phyloP scores from a whole-genome alignment of 2,888 invertebrate genomes.

The Hypselothyrea guttata region DNA sequence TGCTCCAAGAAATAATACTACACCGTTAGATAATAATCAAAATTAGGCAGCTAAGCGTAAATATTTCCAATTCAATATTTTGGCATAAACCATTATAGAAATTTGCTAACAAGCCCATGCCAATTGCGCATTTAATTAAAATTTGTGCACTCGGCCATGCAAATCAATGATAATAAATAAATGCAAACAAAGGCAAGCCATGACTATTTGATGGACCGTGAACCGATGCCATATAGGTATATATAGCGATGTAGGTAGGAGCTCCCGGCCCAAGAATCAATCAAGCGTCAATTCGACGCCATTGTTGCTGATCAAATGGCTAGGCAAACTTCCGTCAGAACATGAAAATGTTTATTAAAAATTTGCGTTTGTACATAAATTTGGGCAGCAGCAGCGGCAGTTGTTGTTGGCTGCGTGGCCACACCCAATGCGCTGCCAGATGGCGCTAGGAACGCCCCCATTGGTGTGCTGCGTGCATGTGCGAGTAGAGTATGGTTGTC shows the following conservation, averaged over 20 bases:
- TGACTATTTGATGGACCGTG: slow-evolving; percentile 23
- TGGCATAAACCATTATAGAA: not conserved
- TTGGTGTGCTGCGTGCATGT: slow-evolving; percentile 46
- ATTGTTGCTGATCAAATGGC: not conserved
- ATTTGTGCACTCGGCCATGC: slow-evolving; percentile 50
- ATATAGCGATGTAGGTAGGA: not conserved
- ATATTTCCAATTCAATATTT: too few relatives aligned
- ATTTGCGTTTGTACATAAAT: slow-evolving; percentile 73
- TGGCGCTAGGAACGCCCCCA: slow-evolving; percentile 43
- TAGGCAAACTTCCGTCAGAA: slow-evolving; percentile 55
- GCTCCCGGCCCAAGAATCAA: slow-evolving; percentile 47
- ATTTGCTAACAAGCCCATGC: slow-evolving; percentile 15
- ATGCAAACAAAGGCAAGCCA: slow-evolving; percentile 3
- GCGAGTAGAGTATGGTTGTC: slow-evolving; percentile 43
- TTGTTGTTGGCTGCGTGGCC: slow-evolving; percentile 50
- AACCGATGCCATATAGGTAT: slow-evolving; percentile 5
- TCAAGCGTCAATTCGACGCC: slow-evolving; percentile 55
- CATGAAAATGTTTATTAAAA: slow-evolving; percentile 74
- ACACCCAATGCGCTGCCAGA: slow-evolving; percentile 57
- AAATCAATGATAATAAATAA: slow-evolving; percentile 35
- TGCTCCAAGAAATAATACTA: too few relatives aligned
- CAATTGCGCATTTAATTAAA: slow-evolving; percentile 57
- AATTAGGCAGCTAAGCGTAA: too few relatives aligned
- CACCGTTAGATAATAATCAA: too few relatives aligned
- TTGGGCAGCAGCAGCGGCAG: slow-evolving; percentile 36